These are phyloP conservation scores for Drosophila ercepeae DNA, from an alignment of 1,140 invertebrate species.

Conservation along the genomic window DNA sequence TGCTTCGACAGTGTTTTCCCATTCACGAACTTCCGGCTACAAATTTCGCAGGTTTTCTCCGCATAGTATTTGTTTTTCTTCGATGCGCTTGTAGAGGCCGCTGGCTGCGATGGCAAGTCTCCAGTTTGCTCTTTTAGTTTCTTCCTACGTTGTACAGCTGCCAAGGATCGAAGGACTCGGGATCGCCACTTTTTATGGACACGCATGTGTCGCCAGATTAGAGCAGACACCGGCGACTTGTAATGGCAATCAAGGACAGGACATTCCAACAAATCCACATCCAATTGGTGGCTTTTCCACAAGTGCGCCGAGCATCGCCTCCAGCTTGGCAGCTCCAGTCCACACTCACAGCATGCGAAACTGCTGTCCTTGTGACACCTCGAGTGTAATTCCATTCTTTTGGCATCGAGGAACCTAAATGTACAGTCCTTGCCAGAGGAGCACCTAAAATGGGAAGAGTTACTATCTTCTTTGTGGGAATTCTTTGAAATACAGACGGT, in stretches of 20 bases:
- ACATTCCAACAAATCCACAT: conserved; percentile 88
- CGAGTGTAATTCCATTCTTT: conserved; percentile 84
- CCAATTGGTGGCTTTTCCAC: conserved; percentile 88
- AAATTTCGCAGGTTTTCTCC: conserved; percentile 88
- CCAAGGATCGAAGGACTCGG: conserved; percentile 59
- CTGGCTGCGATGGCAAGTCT: conserved; percentile 1
- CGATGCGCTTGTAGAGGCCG: neutral
- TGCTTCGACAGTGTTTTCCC: conserved; percentile 91
- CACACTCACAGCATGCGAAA: conserved; percentile 85
- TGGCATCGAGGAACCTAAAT: conserved; percentile 85
- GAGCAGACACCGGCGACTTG: conserved; percentile 85
- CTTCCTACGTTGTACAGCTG: conserved; percentile 50
- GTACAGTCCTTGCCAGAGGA: conserved; percentile 84
- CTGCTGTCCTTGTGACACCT: conserved; percentile 84
- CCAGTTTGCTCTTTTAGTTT: conserved; percentile 38
- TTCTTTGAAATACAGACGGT: conserved; percentile 32
- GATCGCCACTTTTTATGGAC: conserved; percentile 72
- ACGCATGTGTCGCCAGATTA: conserved; percentile 79
- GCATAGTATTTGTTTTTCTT: conserved; percentile 85
- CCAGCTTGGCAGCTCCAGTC: conserved; percentile 86
- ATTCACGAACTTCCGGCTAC: conserved; percentile 89
- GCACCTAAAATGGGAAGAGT: conserved; percentile 79
- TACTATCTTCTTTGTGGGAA: neutral
- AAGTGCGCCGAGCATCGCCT: conserved; percentile 87
- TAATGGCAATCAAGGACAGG: conserved; percentile 86